These are phyloP conservation scores for Crioceris asparagi DNA, from an alignment of 2,888 invertebrate species.

Conservation along the genomic window DNA sequence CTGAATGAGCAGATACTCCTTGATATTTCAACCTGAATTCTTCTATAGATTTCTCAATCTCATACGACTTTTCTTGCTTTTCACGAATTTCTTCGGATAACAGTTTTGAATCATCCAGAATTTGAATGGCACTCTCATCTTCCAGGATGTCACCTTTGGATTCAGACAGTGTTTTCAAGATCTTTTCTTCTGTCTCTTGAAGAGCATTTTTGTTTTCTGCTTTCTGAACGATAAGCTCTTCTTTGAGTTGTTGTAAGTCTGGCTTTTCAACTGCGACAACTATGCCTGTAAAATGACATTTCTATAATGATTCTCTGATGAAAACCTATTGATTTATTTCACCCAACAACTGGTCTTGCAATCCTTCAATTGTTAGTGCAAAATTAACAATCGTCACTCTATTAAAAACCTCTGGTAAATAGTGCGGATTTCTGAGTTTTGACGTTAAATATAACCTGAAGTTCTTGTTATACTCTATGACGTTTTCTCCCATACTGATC, in stretches of 20 bases:
- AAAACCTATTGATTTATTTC: slow-evolving; percentile 25
- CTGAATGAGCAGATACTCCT: slow-evolving; percentile 69
- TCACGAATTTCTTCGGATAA: slow-evolving; percentile 71
- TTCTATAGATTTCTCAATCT: slow-evolving; percentile 69
- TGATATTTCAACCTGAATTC: slow-evolving; percentile 62
- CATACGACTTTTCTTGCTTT: slow-evolving; percentile 67
- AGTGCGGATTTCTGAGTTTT: slow-evolving; percentile 75
- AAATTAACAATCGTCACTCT: slow-evolving; percentile 78
- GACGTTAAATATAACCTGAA: slow-evolving; percentile 76
- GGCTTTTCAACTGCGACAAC: slow-evolving; percentile 78
- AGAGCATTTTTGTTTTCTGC: slow-evolving; percentile 72
- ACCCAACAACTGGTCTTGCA: slow-evolving; percentile 74
- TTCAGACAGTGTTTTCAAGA: slow-evolving; percentile 71
- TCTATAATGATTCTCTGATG: no score
- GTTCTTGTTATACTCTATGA: slow-evolving; percentile 62
- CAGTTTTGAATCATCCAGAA: slow-evolving; percentile 75
- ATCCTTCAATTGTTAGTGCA: slow-evolving; percentile 68
- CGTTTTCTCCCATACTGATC: slow-evolving; percentile 67
- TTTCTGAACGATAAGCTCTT: slow-evolving; percentile 65
- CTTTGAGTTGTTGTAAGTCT: slow-evolving; percentile 70
- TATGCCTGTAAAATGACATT: slow-evolving; percentile 51
- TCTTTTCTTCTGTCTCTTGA: slow-evolving; percentile 80
- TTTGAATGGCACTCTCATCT: slow-evolving; percentile 80
- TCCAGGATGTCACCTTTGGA: slow-evolving; percentile 82
- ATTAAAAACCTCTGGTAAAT: slow-evolving; percentile 72